phyloP scores from a whole-genome alignment of 2,888 invertebrate species.

The Hololepta plana region DNA sequence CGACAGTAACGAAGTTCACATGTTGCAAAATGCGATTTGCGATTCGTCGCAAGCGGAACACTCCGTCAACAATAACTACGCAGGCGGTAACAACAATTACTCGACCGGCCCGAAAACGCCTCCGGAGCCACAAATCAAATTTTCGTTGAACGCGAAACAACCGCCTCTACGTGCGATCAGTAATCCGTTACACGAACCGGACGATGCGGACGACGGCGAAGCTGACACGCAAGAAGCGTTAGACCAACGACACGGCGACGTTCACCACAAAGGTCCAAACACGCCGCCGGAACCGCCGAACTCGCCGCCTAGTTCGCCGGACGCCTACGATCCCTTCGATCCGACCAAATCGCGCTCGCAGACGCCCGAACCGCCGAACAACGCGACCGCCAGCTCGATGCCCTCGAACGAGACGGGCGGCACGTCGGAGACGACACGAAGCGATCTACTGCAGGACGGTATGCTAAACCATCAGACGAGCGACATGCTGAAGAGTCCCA shows the following conservation, averaged over 20 bases:
- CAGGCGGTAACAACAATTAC: slow-evolving; percentile 15
- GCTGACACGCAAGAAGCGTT: slow-evolving; percentile 9
- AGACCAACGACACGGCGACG: slow-evolving; percentile 15
- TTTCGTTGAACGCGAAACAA: slow-evolving; percentile 33
- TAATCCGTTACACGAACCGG: slow-evolving; percentile 45
- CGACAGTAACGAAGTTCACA: slow-evolving; percentile 11
- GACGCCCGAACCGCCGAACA: slow-evolving; percentile 33
- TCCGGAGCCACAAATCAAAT: slow-evolving; percentile 52
- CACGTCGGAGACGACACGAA: neutral
- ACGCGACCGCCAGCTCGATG: too few relatives aligned
- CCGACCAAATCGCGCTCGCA: slow-evolving; percentile 67
- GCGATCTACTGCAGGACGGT: too few relatives aligned
- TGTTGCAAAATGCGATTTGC: slow-evolving; percentile 10
- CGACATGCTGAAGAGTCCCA: too few relatives aligned
- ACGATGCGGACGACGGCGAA: slow-evolving; percentile 29
- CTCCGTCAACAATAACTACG: neutral
- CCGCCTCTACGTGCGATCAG: slow-evolving; percentile 31
- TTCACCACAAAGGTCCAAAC: slow-evolving; percentile 45
- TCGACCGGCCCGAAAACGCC: slow-evolving; percentile 54
- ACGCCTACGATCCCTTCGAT: slow-evolving; percentile 82
- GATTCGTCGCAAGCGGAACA: slow-evolving; percentile 16
- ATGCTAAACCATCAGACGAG: too few relatives aligned
- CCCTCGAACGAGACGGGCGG: slow-evolving; percentile 9
- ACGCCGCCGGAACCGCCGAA: slow-evolving; percentile 51
- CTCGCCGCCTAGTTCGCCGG: slow-evolving; percentile 53